Conservation (phyloP, 2,113 vertebrate species). For the Mobula hypostoma region DNA sequence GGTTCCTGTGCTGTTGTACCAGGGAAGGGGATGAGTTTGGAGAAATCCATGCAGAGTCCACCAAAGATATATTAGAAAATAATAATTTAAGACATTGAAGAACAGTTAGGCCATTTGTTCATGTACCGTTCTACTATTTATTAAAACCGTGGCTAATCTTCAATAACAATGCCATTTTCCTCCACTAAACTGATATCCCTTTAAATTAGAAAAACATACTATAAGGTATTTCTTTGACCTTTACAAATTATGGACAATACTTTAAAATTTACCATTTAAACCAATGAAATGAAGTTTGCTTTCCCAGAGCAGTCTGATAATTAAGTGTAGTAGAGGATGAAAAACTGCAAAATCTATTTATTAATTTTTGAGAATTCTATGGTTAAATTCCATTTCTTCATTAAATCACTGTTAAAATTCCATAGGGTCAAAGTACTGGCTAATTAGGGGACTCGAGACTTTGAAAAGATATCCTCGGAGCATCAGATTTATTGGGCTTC, state of each 20-base stretch:
- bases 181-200: too few relatives aligned
- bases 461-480: conserved; percentile 46
- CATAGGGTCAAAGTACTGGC: conserved; percentile 56
- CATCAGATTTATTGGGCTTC: conserved; percentile 53
- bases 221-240: background rate
- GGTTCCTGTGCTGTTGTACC: too few relatives aligned
- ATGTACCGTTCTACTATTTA: too few relatives aligned
- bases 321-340: background rate
- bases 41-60: too few relatives aligned
- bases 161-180: too few relatives aligned
- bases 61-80: too few relatives aligned
- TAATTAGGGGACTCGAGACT: conserved; percentile 49
- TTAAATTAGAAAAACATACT: too few relatives aligned
- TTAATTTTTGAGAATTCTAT: background rate
- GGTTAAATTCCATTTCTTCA: background rate
- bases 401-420: conserved; percentile 5
- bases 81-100: too few relatives aligned
- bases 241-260: background rate
- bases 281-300: background rate
- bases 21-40: too few relatives aligned
- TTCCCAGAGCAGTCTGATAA: background rate
- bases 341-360: background rate
- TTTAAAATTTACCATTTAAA: background rate
- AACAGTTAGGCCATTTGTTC: too few relatives aligned
- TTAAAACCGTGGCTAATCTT: too few relatives aligned